Conservation (phyloP, 2,113 vertebrate genomes). For the Diphyllodes magnificus region DNA sequence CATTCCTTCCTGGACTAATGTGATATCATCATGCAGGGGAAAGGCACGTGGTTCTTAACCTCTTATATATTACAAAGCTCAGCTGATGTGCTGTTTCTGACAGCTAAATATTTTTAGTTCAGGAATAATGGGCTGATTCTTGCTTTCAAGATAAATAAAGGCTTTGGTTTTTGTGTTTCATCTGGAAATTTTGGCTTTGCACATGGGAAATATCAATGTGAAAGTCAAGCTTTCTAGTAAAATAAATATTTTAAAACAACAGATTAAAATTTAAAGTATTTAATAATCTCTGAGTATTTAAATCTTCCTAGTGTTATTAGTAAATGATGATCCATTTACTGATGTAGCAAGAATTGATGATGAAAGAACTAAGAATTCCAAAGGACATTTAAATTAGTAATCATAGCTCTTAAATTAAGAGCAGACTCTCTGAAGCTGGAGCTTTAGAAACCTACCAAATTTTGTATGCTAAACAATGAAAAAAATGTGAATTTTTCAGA, state of each 20-base stretch:
- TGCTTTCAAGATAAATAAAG: not conserved
- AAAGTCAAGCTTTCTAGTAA: not conserved
- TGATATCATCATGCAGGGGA: not conserved
- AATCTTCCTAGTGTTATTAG: not conserved
- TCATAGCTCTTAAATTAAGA: not conserved
- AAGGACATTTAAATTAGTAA: slow-evolving; percentile 17
- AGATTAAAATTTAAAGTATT: slow-evolving; percentile 24
- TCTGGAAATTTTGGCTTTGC: not conserved
- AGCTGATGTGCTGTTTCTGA: not conserved
- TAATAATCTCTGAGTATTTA: slow-evolving; percentile 1
- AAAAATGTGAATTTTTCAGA: not conserved
- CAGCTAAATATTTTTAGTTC: not conserved
- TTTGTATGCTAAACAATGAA: not conserved
- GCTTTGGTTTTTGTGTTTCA: not conserved
- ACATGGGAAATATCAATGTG: not conserved
- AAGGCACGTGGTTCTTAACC: rapidly evolving
- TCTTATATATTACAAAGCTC: not conserved
- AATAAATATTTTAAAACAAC: slow-evolving; percentile 40
- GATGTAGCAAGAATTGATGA: not conserved
- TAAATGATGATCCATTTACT: slow-evolving; percentile 24
- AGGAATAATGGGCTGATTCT: not conserved
- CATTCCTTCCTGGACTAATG: not conserved
- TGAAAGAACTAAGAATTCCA: not conserved
- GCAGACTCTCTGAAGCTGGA: not conserved
- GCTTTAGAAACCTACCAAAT: not conserved